Base-by-base conservation (phyloP, 2,113 vertebrate species). In the Strix uralensis region DNA sequence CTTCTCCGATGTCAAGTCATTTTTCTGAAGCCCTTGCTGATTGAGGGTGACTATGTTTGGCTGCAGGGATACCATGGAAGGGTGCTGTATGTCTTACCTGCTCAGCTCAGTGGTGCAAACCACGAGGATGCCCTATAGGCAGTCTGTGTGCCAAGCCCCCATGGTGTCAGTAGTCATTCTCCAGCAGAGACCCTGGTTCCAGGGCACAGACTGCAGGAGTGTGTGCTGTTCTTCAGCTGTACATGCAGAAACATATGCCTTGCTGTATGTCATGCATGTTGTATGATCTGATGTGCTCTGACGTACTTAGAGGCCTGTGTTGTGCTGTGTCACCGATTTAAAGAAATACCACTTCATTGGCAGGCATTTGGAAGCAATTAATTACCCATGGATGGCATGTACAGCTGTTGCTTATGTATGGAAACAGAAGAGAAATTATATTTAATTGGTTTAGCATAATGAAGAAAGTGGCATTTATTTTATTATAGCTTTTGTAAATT, bases 371-470 rank as follows among this genome's bases (percentile, higher is more conserved):
- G 96, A 97, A 97, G 96, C 94, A 97, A 96, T 98, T 98, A 98
- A 98, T 98, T 98, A 97, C 85, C 86, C 88, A 79, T 95, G 77
- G 92, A 97, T 94, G 90, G 95, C 95, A 94, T 91, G 95, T 97
- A 97, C 97, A 98, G 97, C 97, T 98, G 97, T 97, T 97, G 89
- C 95, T 96, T 88, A 92, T 97, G 95, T 98, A 98, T 97, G 97
- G 95, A 98, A 98, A 98, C 96, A 98, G 98, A 98, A 95, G 88
- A 98, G 94, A 98, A 98, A 98, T 98, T 97, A 98, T 84, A 96
- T 97, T 97, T 98, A 98, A 98, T 98, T 98, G 97, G 96, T 94
- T 97, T 97, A 97, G 87, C 95, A 97, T 97, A 97, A 97, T 96
- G 95, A 98, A 97, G 93, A 97, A 98, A 97, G 90, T 97, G 95